Conservation (phyloP, 2,113 vertebrate genomes). For the Megaleporinus macrocephalus region DNA sequence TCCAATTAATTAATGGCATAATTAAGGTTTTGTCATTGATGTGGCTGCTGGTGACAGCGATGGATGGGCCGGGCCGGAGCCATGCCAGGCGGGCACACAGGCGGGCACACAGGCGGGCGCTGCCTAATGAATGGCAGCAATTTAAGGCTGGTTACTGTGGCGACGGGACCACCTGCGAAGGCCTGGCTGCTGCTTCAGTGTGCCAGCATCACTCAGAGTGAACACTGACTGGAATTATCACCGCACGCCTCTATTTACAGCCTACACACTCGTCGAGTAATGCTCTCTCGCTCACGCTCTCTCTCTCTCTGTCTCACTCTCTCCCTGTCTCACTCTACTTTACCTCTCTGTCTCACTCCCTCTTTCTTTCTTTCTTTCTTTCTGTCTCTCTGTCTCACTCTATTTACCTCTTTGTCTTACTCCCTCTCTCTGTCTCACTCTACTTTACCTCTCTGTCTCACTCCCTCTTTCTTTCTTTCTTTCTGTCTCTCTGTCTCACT, state of each 20-base stretch:
- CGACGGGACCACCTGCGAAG: conserved; percentile 90
- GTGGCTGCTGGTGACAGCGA: conserved; percentile 94
- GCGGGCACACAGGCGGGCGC: conserved; percentile 76
- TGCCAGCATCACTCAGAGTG: conserved; percentile 59
- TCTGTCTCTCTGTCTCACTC: conserved; percentile 4
- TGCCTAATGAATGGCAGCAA: conserved; percentile 94
- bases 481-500: no score
- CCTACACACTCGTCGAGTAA: neutral
- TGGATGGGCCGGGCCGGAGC: conserved; percentile 86
- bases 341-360: conserved; percentile 24
- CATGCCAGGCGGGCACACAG: conserved; percentile 80
- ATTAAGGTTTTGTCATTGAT: conserved; percentile 99
- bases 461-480: no score
- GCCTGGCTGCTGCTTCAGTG: conserved; percentile 75
- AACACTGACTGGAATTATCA: neutral
- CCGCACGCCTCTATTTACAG: neutral
- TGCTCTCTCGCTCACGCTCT: neutral
- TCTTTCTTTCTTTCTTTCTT: neutral
- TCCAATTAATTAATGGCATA: conserved; percentile 99
- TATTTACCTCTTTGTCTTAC: no score
- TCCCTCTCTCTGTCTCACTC: no score
- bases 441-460: no score
- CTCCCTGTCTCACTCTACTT: conserved; percentile 40
- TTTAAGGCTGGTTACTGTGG: conserved; percentile 88
- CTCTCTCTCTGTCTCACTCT: conserved; percentile 42